Conservation (phyloP, 2,113 vertebrate genomes). For the Pituophis catenifer region DNA sequence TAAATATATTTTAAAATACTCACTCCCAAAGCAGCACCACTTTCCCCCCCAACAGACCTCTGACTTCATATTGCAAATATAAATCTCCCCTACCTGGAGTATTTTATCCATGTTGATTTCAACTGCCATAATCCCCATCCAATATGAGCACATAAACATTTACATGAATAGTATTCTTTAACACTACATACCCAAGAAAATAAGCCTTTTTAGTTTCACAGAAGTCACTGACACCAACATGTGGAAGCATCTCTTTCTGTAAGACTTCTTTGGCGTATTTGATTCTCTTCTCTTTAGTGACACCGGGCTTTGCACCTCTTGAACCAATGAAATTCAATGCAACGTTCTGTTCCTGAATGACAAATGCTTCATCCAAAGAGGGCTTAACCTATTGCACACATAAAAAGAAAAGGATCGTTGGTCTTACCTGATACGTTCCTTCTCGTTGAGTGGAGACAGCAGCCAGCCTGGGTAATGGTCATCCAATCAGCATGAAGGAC, state of each 20-base stretch:
- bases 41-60: neutral
- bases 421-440: no score
- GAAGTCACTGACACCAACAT: constrained; percentile 98
- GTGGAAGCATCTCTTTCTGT: constrained; percentile 97
- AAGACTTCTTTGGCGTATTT: constrained; percentile 98
- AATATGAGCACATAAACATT: neutral
- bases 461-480: no score
- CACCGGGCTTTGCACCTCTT: constrained; percentile 96
- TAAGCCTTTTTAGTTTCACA: constrained; percentile 99
- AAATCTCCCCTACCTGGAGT: neutral
- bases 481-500: no score
- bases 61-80: neutral
- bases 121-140: neutral
- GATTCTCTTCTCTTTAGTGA: constrained; percentile 96
- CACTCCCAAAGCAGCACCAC: neutral
- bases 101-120: neutral
- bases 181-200: constrained; percentile 86
- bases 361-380: constrained; percentile 96
- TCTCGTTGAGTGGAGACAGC: no score
- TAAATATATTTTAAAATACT: neutral
- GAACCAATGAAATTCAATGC: constrained; percentile 97
- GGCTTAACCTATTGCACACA: constrained; percentile 83
- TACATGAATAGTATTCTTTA: neutral
- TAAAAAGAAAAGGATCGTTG: constrained; percentile 40
- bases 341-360: constrained; percentile 98